Conservation (phyloP, 1,140 invertebrate species). For the Meloidogyne floridensis region DNA sequence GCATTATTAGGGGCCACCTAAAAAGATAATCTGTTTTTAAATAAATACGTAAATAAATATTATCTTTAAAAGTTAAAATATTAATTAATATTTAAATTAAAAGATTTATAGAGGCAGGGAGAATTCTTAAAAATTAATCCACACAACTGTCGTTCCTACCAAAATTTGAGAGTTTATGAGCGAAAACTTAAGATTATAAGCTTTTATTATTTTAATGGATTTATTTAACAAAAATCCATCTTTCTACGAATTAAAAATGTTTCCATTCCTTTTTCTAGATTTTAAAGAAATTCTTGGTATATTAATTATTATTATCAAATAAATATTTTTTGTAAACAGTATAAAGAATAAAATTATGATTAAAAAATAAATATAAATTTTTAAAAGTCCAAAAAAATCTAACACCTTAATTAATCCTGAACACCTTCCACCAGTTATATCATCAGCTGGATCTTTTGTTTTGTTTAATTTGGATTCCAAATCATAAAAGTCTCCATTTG, state of each 20-base stretch:
- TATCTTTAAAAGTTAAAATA: conserved; percentile 77
- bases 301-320: no score
- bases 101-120: conserved; percentile 76
- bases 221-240: neutral
- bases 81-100: conserved; percentile 81
- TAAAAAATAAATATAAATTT: no score
- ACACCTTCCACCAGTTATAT: conserved; percentile 68
- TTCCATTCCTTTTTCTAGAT: no score
- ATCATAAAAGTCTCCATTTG: conserved; percentile 79
- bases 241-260: no score
- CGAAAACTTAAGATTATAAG: neutral
- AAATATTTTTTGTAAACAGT: no score
- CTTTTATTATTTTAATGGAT: neutral
- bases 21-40: neutral
- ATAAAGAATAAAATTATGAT: no score
- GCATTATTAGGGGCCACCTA: conserved; percentile 66
- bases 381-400: neutral
- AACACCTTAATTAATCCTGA: conserved; percentile 73
- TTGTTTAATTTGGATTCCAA: conserved; percentile 69
- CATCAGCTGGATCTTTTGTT: conserved; percentile 52
- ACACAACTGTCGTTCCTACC: no score
- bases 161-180: neutral
- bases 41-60: conserved; percentile 69
- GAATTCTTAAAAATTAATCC: conserved; percentile 73
- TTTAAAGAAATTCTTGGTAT: no score